Evolutionary conservation across 2,113 vertebrate genomes (phyloP).

Genomic region (Saguinus imperator): DNA sequence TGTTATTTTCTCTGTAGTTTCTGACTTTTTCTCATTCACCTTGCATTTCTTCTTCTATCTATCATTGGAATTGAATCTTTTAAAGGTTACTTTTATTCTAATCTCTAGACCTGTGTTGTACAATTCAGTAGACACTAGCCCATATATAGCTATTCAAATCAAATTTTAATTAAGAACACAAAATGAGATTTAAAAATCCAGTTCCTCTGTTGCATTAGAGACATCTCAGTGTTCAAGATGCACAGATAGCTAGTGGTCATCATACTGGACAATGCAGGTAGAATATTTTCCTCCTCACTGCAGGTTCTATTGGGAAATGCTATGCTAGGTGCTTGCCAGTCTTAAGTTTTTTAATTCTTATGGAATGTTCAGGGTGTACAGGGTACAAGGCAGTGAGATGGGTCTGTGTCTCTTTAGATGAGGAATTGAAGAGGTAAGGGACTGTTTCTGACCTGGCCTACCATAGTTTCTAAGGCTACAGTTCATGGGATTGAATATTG

Average conservation of each 20-base stretch:
- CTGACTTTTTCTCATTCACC: neutral
- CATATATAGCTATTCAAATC: neutral
- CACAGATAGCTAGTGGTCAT: neutral
- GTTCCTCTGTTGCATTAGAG: neutral
- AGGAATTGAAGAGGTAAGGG: neutral
- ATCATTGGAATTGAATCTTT: neutral
- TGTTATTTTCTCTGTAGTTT: neutral
- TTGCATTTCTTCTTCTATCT: neutral
- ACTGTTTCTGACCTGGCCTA: neutral
- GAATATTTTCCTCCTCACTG: neutral
- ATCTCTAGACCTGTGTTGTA: neutral
- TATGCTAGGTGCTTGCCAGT: neutral
- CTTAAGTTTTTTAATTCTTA: neutral
- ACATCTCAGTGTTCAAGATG: neutral
- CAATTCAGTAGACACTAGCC: neutral
- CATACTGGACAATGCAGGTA: neutral
- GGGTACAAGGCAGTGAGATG: neutral
- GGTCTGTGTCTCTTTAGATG: neutral
- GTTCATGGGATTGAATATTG: neutral
- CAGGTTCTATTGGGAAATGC: neutral
- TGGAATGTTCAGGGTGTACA: neutral
- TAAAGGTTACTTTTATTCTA: neutral
- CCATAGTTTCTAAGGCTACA: neutral
- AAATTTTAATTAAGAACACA: neutral
- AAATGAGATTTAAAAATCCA: neutral